Base-by-base conservation (phyloP, 2,113 vertebrate genomes). In the Mesembrinibis cayennensis region DNA sequence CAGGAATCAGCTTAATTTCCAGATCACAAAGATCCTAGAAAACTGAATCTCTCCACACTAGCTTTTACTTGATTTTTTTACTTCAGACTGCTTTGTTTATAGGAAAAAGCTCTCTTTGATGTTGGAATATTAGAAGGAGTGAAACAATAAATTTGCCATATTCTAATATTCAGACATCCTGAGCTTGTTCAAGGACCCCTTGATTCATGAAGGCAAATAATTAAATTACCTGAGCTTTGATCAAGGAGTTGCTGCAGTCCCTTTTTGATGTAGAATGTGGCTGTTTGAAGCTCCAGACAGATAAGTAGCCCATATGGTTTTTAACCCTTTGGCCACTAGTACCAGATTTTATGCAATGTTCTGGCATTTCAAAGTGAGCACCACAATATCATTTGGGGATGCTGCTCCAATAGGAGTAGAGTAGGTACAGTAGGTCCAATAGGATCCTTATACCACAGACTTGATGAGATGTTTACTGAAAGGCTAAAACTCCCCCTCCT, bases 141-240 rank as follows among this genome's bases (percentile, higher is more conserved):
- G 94, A 96, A 97, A 96, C 95, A 97, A 96, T 96, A 95, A 93
- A 95, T 95, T 97, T 91, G 78, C 84, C 55, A 86, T 91, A 83
- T 88, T 95, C 89, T 96, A 94, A 95, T 82, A 97, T 13, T 84
- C 93, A 97, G 73, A 20, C 62, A 93, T 70, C 82, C 81, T 20
- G 29, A 89, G 91, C 45, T 93, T 94, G 73, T 88, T 97, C 89
- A 94, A 96, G 84, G 45, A 86, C 70, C 84, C 92, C 93, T 94
- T 88, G 78, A 95, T 94, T 93, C 82, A 90, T 74, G 84, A 91
- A 94, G 84, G 87, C 89, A 96, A 96, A 96, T 97, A 96, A 97
- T 97, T 97, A 94, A 96, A 97, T 97, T 96, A 97, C 95, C 95
- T 96, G 78, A 74, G 93, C 96, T 97, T 97, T 97, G 94, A 96